Evolutionary conservation across 92 coral and sea anemone genomes (phyloP).

Genomic region (Epizoanthus illoricatus): DNA sequence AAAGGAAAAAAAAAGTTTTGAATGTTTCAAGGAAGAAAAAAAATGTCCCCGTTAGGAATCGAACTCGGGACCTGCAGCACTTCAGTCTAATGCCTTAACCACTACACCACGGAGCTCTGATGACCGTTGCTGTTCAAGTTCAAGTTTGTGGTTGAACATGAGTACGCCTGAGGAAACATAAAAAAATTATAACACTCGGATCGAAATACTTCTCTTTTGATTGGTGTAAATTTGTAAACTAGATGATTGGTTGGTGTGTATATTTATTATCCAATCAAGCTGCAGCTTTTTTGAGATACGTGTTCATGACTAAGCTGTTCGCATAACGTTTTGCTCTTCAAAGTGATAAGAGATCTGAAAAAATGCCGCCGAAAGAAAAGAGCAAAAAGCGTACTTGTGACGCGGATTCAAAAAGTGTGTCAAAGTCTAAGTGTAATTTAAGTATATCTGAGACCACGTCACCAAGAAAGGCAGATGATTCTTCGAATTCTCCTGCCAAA

Average conservation of each 20-base stretch:
- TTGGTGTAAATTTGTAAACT: slow-evolving; percentile 32
- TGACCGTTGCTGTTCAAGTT: slow-evolving; percentile 4
- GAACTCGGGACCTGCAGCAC: slow-evolving; percentile 26
- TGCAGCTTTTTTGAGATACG: slow-evolving; percentile 28
- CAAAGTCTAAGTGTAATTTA: slow-evolving; percentile 18
- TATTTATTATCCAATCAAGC: slow-evolving; percentile 19
- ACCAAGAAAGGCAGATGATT: slow-evolving; percentile 27
- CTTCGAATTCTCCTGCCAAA: slow-evolving; percentile 27
- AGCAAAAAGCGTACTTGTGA: slow-evolving; percentile 2
- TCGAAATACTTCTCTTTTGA: slow-evolving; percentile 32
- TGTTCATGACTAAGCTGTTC: slow-evolving; percentile 27
- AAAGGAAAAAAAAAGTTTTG: background rate
- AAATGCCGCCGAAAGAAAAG: slow-evolving; percentile 31
- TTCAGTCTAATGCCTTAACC: slow-evolving; percentile 16
- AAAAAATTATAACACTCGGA: slow-evolving; percentile 27
- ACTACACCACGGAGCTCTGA: slow-evolving; percentile 12
- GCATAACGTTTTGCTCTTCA: slow-evolving; percentile 24
- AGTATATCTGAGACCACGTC: slow-evolving; percentile 16
- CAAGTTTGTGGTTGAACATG: slow-evolving; percentile 33
- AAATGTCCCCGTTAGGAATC: slow-evolving; percentile 12
- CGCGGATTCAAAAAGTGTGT: slow-evolving; percentile 12
- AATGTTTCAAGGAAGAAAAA: background rate
- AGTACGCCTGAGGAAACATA: slow-evolving; percentile 38
- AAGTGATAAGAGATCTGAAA: slow-evolving; percentile 17
- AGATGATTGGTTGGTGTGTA: slow-evolving; percentile 29